These are phyloP conservation scores for Anoura caudifer DNA, from an alignment of 2,113 vertebrate species.

Conservation along the genomic window DNA sequence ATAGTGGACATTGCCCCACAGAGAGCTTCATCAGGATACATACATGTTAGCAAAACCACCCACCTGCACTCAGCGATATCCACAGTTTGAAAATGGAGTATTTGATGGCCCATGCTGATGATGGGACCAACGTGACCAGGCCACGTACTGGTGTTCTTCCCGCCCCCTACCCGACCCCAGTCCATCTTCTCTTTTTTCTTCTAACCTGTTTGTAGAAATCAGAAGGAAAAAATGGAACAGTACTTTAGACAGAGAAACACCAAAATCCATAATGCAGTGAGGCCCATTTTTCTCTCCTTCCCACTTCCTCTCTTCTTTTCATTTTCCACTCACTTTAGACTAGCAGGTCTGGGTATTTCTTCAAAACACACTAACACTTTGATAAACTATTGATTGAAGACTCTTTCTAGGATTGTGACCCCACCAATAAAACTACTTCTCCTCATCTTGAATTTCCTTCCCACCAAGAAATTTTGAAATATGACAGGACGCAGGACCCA, in stretches of 20 bases:
- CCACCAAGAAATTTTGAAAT: not conserved
- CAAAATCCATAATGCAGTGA: not conserved
- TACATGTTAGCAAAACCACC: not conserved
- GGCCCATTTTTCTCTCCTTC: not conserved
- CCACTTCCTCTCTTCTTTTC: not conserved
- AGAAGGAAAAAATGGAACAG: not conserved
- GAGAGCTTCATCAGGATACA: not conserved
- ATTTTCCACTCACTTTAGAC: not conserved
- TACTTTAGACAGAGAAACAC: not conserved
- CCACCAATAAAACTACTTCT: not conserved
- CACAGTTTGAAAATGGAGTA: not conserved
- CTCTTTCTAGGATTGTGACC: not conserved
- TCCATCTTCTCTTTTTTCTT: not conserved
- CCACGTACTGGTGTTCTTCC: not conserved
- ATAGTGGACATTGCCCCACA: not conserved
- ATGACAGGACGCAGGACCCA: not conserved
- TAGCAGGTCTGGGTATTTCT: not conserved
- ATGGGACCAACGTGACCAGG: rapidly evolving
- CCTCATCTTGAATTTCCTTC: not conserved
- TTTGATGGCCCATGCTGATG: not conserved
- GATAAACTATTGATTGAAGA: not conserved
- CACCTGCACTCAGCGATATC: not conserved
- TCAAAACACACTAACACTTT: not conserved
- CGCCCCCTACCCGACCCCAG: rapidly evolving
- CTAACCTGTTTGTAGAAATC: not conserved